Percentiles rank a stretch among this genome's conserved stretches.
Evolutionary conservation across 2,797 vertebrate species (phyloP).

Genomic region (Helostoma temminkii): DNA sequence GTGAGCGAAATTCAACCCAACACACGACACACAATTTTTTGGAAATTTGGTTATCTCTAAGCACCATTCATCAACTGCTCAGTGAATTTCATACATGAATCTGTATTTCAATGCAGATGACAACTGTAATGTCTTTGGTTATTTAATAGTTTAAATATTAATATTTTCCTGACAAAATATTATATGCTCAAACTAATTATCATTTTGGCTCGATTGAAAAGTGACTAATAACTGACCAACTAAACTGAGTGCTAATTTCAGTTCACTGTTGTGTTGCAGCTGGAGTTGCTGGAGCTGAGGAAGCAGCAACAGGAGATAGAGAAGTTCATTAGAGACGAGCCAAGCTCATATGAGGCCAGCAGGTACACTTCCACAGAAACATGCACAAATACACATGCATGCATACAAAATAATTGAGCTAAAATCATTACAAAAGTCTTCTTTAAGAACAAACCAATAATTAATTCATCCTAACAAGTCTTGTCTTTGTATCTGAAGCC

Average conservation of each 20-base stretch:
- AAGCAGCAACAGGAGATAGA: slow-evolving; percentile 81
- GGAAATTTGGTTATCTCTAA: neutral
- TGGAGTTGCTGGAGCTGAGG: slow-evolving; percentile 88
- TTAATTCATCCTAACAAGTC: too few species aligned
- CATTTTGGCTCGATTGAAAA: too few species aligned
- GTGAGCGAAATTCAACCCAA: neutral
- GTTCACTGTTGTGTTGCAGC: slow-evolving; percentile 74
- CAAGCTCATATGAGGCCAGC: slow-evolving; percentile 77
- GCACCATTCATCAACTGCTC: neutral
- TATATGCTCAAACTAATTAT: too few species aligned
- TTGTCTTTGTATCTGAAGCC: too few species aligned
- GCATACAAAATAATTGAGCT: too few species aligned
- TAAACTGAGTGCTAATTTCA: slow-evolving; percentile 13
- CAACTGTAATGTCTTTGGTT: too few species aligned
- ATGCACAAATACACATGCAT: neutral
- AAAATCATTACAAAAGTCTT: too few species aligned
- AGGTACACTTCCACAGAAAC: slow-evolving; percentile 65
- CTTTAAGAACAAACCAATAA: too few species aligned
- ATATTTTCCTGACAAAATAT: too few species aligned
- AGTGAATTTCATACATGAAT: neutral
- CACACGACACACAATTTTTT: neutral
- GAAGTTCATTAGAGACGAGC: slow-evolving; percentile 74
- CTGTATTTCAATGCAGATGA: neutral
- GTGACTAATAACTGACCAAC: too few species aligned
- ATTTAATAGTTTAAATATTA: too few species aligned